phyloP scores from a whole-genome alignment of 2,797 vertebrate genomes.

The Ataeniobius toweri region DNA sequence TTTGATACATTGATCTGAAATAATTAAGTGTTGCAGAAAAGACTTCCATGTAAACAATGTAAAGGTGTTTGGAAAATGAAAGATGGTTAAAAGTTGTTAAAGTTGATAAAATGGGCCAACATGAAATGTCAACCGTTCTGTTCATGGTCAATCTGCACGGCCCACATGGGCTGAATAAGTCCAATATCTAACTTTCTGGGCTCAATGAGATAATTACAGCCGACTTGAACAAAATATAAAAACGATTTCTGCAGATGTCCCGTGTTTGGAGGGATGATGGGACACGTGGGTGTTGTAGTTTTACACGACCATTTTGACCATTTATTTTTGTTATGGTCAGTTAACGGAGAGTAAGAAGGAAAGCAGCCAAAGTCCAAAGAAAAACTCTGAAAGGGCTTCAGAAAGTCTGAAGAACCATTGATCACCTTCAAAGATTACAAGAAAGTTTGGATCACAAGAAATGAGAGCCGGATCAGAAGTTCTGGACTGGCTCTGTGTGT shows the following conservation, averaged over 20 bases:
- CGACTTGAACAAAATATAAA: neutral
- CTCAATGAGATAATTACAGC: neutral
- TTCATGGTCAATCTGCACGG: neutral
- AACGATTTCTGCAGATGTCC: neutral
- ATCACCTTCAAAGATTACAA: too few relatives aligned
- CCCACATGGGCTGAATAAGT: neutral
- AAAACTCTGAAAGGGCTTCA: too few relatives aligned
- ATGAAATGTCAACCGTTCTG: too few relatives aligned
- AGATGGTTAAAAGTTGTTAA: neutral
- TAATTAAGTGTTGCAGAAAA: too few relatives aligned
- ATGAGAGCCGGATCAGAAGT: too few relatives aligned
- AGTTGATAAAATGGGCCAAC: too few relatives aligned
- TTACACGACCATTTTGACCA: neutral
- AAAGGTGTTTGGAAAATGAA: neutral
- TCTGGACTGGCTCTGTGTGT: too few relatives aligned
- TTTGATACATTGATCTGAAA: neutral
- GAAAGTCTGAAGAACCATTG: too few relatives aligned
- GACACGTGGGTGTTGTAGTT: neutral
- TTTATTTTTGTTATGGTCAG: neutral
- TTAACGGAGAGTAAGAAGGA: slow-evolving; percentile 1
- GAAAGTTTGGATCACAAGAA: too few relatives aligned
- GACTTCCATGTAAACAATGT: too few relatives aligned
- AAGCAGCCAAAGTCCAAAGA: slow-evolving; percentile 7
- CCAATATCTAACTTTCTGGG: neutral
- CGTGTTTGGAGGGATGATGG: neutral